Conservation (phyloP, 2,888 invertebrate species). For the Sinohyriopsis cumingii region DNA sequence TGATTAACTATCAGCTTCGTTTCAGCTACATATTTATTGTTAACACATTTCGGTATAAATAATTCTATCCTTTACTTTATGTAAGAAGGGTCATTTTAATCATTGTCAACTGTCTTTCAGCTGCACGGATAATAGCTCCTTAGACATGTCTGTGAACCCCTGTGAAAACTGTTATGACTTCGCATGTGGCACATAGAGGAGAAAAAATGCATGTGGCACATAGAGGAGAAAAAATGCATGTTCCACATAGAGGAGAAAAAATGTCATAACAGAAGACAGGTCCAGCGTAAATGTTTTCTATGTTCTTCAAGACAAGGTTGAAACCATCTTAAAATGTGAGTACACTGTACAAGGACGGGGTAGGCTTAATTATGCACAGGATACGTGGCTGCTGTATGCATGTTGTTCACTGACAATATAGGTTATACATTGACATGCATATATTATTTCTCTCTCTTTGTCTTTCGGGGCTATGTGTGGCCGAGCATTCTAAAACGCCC, state of each 20-base stretch:
- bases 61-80: too few species aligned
- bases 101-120: constrained; percentile 71
- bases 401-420: too few species aligned
- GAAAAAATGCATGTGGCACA: constrained; percentile 88
- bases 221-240: constrained; percentile 98
- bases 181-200: constrained; percentile 93
- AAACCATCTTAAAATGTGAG: constrained; percentile 82
- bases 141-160: constrained; percentile 84
- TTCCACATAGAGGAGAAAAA: constrained; percentile 88
- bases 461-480: too few species aligned
- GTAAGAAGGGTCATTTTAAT: too few species aligned
- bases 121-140: constrained; percentile 83
- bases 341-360: not conserved
- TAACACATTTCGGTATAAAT: too few species aligned
- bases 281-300: constrained; percentile 88
- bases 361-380: too few species aligned
- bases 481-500: too few species aligned
- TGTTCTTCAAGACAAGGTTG: constrained; percentile 86
- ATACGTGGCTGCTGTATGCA: too few species aligned
- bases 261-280: constrained; percentile 87
- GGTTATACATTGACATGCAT: too few species aligned
- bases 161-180: constrained; percentile 88
- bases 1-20: too few species aligned
- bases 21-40: too few species aligned
- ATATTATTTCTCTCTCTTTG: too few species aligned